Percentiles rank a stretch among this genome's conserved stretches.
These are phyloP conservation scores for Chaetura pelagica DNA, from an alignment of 2,113 vertebrate genomes.

Conservation along the genomic window DNA sequence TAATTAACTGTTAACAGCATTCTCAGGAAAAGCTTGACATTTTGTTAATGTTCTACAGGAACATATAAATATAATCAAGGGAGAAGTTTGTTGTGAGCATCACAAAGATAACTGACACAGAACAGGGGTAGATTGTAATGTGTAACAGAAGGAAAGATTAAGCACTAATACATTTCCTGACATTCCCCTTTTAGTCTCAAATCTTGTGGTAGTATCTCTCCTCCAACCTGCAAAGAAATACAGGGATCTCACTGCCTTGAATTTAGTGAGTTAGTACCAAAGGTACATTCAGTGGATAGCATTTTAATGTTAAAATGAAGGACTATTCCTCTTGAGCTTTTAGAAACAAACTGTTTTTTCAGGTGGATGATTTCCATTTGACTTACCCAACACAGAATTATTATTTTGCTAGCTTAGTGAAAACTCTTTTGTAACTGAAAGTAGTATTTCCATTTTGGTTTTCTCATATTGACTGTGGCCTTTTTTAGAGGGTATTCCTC, in stretches of 20 bases:
- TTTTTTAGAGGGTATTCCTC: neutral
- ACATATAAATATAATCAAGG: neutral
- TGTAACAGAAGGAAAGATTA: neutral
- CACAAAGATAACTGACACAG: neutral
- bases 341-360: neutral
- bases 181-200: neutral
- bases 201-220: neutral
- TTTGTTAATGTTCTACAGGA: conserved; percentile 32
- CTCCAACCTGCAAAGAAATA: neutral
- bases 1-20: conserved; percentile 25
- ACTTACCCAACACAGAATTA: neutral
- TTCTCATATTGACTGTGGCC: neutral
- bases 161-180: neutral
- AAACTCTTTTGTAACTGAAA: neutral
- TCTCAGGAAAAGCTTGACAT: neutral
- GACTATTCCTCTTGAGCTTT: neutral
- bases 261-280: neutral
- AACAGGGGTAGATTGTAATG: neutral
- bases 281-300: neutral
- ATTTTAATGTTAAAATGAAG: neutral
- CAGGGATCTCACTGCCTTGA: neutral
- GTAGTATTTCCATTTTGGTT: neutral
- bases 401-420: neutral
- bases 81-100: conserved; percentile 25
- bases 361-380: neutral